These are phyloP conservation scores for Trachops cirrhosus DNA, from an alignment of 2,797 vertebrate genomes.

Conservation along the genomic window DNA sequence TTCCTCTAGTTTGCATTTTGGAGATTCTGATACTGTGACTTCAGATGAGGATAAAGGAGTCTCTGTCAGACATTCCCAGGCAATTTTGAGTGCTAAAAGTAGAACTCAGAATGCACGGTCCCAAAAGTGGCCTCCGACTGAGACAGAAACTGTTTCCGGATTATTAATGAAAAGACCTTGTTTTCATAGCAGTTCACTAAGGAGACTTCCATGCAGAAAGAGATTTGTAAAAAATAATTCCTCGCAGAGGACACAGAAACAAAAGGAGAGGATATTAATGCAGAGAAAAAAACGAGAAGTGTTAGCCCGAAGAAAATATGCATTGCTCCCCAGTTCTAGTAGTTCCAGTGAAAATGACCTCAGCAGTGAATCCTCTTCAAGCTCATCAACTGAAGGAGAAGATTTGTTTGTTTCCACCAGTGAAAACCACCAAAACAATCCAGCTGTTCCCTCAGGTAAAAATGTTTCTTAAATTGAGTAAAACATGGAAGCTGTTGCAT, in stretches of 20 bases:
- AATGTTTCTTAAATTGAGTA: constrained; percentile 29
- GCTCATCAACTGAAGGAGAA: constrained; percentile 95
- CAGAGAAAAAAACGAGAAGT: constrained; percentile 97
- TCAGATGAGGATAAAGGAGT: constrained; percentile 93
- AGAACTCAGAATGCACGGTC: constrained; percentile 91
- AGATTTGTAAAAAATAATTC: constrained; percentile 92
- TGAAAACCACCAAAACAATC: constrained; percentile 93
- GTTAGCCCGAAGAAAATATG: constrained; percentile 94
- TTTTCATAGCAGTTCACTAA: constrained; percentile 87
- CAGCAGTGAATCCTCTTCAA: constrained; percentile 93
- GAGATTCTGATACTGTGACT: constrained; percentile 97
- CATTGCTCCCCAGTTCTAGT: constrained; percentile 94
- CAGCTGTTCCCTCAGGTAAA: constrained; percentile 93
- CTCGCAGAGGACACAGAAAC: constrained; percentile 94
- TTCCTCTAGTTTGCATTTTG: constrained; percentile 96
- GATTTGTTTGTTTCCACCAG: constrained; percentile 94
- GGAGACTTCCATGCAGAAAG: constrained; percentile 90
- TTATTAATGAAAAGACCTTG: constrained; percentile 94
- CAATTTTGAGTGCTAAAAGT: constrained; percentile 80
- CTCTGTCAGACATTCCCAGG: constrained; percentile 82
- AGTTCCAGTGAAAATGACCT: constrained; percentile 96
- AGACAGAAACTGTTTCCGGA: constrained; percentile 89
- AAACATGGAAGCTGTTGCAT: neutral
- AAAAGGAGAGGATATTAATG: constrained; percentile 95
- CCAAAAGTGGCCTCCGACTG: constrained; percentile 95